Percentiles rank a stretch among this genome's conserved stretches.
Evolutionary conservation across 2,113 vertebrate species (phyloP).

Genomic region (Ailurus styani): DNA sequence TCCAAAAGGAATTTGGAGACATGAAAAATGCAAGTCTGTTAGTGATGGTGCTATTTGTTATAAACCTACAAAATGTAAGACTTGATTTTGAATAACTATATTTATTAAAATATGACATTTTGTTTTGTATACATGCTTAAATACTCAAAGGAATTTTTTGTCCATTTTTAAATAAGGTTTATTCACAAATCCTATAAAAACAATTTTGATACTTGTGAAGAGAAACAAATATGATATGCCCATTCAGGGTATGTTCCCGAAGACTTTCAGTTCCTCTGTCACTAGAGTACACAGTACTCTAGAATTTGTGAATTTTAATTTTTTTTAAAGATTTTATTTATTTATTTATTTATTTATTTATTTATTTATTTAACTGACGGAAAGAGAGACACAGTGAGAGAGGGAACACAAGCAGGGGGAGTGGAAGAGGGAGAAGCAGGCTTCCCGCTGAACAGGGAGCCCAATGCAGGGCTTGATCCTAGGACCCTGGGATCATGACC

Average conservation of each 20-base stretch:
- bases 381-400: too few species aligned
- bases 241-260: background rate
- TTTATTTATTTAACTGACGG: too few species aligned
- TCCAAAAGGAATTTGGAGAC: constrained; percentile 86
- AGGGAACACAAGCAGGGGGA: too few species aligned
- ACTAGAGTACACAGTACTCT: background rate
- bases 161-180: constrained; percentile 32
- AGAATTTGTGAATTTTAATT: constrained; percentile 3
- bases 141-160: background rate
- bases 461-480: too few species aligned
- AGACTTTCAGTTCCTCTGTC: background rate
- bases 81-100: constrained; percentile 18
- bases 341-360: too few species aligned
- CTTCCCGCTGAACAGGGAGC: too few species aligned
- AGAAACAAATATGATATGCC: background rate
- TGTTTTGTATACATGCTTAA: background rate
- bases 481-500: too few species aligned
- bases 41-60: constrained; percentile 94
- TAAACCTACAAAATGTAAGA: constrained; percentile 80
- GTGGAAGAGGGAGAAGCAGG: too few species aligned
- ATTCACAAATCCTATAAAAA: constrained; percentile 13
- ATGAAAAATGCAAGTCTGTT: constrained; percentile 79
- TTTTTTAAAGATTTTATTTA: background rate
- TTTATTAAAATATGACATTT: constrained; percentile 29
- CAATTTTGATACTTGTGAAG: background rate